A percentile compares a stretch with the other conserved stretches of the same genome.
Evolutionary conservation across 2,113 vertebrate genomes (phyloP).

Genomic region (Podilymbus podiceps): DNA sequence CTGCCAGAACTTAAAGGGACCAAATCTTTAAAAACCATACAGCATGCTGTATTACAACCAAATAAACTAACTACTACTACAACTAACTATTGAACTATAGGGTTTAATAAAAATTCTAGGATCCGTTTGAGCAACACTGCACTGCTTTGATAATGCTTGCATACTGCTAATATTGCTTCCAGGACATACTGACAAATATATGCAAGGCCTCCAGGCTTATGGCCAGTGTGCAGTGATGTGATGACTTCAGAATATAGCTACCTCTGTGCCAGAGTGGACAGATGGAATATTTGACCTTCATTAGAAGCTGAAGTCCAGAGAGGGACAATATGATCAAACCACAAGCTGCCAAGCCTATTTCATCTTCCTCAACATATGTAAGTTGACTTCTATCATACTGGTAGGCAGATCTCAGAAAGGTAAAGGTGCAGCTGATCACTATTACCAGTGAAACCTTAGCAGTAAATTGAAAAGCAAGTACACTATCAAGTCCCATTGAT

Average conservation of each 20-base stretch:
- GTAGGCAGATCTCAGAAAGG: not conserved
- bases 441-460: not conserved
- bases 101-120: not conserved
- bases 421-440: not conserved
- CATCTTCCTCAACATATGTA: not conserved
- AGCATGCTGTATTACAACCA: not conserved
- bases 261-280: not conserved
- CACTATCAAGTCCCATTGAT: not conserved
- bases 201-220: not conserved
- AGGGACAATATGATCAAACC: not conserved
- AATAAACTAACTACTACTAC: not conserved
- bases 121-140: not conserved
- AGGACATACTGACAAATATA: rapidly evolving
- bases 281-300: not conserved
- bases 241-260: not conserved
- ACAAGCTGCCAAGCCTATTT: not conserved
- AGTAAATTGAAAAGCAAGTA: not conserved
- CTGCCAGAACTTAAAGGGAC: not conserved
- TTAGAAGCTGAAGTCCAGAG: not conserved
- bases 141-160: not conserved
- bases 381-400: not conserved
- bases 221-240: not conserved
- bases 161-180: not conserved
- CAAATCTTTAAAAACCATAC: not conserved
- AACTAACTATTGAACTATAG: not conserved